Conservation (phyloP, 2,888 invertebrate species). For the Entomobrya proxima region DNA sequence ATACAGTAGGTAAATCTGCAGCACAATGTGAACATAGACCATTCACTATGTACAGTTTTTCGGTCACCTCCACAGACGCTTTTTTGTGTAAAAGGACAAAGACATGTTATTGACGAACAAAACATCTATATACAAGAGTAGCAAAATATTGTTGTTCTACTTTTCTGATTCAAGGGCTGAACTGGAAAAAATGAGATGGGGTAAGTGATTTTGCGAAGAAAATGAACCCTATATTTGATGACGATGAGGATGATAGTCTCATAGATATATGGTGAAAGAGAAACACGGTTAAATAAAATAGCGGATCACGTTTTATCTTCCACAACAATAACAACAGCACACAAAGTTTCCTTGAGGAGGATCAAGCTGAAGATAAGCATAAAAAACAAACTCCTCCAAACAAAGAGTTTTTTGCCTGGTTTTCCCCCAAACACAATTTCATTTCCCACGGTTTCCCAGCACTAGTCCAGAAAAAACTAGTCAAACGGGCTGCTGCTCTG, state of each 20-base stretch:
- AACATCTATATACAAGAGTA: background rate
- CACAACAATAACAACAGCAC: conserved; percentile 2
- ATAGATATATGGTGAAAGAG: no score
- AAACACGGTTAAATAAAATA: conserved; percentile 29
- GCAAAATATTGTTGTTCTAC: background rate
- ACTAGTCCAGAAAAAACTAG: no score
- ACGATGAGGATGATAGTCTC: background rate
- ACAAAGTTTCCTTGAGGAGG: conserved; percentile 36
- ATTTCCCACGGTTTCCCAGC: no score
- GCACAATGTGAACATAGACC: no score
- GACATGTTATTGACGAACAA: background rate
- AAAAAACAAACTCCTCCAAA: conserved; percentile 7
- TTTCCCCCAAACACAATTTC: conserved; percentile 4
- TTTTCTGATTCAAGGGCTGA: background rate
- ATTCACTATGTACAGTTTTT: background rate
- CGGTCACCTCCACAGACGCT: background rate
- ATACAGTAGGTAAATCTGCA: background rate
- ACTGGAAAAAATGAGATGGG: background rate
- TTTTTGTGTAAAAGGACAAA: background rate
- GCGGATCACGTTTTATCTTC: conserved; percentile 23
- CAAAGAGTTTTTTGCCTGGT: background rate
- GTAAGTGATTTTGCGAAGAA: background rate
- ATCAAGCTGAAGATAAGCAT: conserved; percentile 28
- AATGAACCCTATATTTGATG: background rate
- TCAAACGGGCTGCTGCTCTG: no score